Conservation (phyloP, 2,797 vertebrate genomes). For the Spea hammondii region DNA sequence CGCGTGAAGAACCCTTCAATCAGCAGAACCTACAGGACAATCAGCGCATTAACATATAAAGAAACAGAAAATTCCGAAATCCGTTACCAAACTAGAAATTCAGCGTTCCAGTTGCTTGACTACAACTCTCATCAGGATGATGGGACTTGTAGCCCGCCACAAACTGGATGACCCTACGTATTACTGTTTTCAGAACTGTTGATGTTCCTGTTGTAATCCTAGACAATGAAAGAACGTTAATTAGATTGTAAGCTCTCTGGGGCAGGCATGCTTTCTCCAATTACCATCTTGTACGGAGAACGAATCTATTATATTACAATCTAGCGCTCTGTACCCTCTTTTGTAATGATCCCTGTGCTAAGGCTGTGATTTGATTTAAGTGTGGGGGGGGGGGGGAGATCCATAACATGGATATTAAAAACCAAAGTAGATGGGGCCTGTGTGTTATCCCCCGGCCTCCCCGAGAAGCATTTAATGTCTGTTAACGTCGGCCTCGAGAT, state of each 20-base stretch:
- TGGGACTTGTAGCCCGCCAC: too few species aligned
- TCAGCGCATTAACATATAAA: not conserved
- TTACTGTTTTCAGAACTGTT: not conserved
- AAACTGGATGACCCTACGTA: too few species aligned
- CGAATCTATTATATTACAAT: conserved; percentile 24
- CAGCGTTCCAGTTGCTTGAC: too few species aligned
- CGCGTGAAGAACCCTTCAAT: conserved; percentile 49
- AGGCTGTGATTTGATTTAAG: not conserved
- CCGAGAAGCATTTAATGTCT: conserved; percentile 11
- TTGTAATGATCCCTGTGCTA: conserved; percentile 32
- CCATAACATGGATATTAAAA: not conserved
- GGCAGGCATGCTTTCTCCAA: conserved; percentile 16
- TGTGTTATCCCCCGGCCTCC: not conserved
- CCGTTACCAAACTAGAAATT: too few species aligned
- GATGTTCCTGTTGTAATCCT: not conserved
- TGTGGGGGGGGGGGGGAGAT: not conserved
- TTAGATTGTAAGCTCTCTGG: conserved; percentile 1
- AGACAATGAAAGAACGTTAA: not conserved
- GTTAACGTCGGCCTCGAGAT: conserved; percentile 71
- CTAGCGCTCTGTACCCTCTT: not conserved
- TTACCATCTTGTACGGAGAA: conserved; percentile 3
- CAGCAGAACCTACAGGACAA: conserved; percentile 53
- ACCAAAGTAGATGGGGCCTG: not conserved
- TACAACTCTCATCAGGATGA: too few species aligned
- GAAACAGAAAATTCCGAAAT: too few species aligned